Evolutionary conservation across 1,140 invertebrate species (phyloP).

Genomic region (Stegodyphus mimosarum): DNA sequence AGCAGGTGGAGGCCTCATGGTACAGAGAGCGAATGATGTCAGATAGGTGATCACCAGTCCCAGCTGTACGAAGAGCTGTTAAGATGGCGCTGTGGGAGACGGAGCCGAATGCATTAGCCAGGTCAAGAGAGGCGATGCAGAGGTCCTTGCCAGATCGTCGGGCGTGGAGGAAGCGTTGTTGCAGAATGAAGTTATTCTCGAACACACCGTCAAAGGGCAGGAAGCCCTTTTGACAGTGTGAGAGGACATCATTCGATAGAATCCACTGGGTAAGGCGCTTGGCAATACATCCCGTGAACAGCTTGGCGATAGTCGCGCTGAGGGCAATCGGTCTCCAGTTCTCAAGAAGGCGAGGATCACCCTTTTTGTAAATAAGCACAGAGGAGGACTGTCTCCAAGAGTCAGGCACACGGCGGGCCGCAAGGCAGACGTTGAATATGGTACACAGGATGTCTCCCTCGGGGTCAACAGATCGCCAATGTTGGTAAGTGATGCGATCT

Average conservation of each 20-base stretch:
- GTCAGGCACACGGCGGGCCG: not conserved
- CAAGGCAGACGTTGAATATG: conserved; percentile 1
- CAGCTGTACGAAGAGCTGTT: not conserved
- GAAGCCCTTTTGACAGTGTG: not conserved
- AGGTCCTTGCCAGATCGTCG: not conserved
- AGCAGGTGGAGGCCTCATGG: not conserved
- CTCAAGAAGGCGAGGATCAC: not conserved
- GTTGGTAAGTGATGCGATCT: not conserved
- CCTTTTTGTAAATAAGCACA: conserved; percentile 13
- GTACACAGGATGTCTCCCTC: not conserved
- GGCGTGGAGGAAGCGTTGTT: not conserved
- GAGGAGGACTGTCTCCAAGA: not conserved
- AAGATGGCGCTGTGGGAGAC: not conserved
- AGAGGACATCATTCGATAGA: not conserved
- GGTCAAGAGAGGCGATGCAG: not conserved
- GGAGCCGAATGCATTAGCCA: not conserved
- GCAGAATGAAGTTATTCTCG: not conserved
- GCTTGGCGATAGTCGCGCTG: not conserved
- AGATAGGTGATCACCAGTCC: not conserved
- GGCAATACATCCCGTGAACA: not conserved
- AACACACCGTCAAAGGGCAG: not conserved
- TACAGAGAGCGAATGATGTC: not conserved
- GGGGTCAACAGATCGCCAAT: conserved; percentile 4
- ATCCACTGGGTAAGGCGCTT: not conserved
- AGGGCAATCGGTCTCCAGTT: conserved; percentile 20